Evolutionary conservation across 2,888 invertebrate species (phyloP).

Genomic region (Gymnosoma rotundatum): DNA sequence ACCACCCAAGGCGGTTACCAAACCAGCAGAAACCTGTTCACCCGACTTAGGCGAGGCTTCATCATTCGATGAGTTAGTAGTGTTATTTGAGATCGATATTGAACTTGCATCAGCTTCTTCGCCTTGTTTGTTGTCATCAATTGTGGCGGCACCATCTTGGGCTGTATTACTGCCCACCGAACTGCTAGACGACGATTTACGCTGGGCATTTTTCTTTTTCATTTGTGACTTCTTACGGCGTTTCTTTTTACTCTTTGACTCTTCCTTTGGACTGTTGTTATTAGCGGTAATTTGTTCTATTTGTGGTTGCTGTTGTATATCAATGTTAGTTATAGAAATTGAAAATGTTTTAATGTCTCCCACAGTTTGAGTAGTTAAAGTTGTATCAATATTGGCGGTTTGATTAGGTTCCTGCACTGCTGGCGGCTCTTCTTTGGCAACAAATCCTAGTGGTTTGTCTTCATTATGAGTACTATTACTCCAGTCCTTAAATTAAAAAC

Average conservation of each 20-base stretch:
- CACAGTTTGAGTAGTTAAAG: constrained; percentile 48
- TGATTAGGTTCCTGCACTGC: constrained; percentile 33
- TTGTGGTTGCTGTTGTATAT: constrained; percentile 39
- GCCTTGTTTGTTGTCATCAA: constrained; percentile 71
- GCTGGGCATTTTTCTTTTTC: constrained; percentile 90
- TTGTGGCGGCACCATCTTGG: constrained; percentile 70
- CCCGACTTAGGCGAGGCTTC: constrained; percentile 79
- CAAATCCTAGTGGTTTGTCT: constrained; percentile 58
- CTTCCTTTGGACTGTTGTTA: constrained; percentile 74
- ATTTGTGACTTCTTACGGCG: constrained; percentile 90
- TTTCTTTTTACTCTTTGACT: constrained; percentile 88
- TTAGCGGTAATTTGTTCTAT: constrained; percentile 48
- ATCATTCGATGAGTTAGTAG: constrained; percentile 77
- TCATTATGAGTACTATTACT: constrained; percentile 75
- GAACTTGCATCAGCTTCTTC: constrained; percentile 77
- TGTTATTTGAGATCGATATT: constrained; percentile 76
- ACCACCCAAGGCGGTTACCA: constrained; percentile 74
- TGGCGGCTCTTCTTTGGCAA: constrained; percentile 49
- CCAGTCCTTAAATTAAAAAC: constrained; percentile 72
- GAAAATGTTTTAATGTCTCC: constrained; percentile 25
- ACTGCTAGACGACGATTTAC: constrained; percentile 85
- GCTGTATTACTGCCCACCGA: constrained; percentile 78
- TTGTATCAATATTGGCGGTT: constrained; percentile 24
- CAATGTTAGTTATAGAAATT: constrained; percentile 39
- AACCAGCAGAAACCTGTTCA: constrained; percentile 75